A percentile compares a stretch with the other conserved stretches of the same genome.
phyloP scores from a whole-genome alignment of 2,797 vertebrate genomes.

The Notamacropus eugenii region DNA sequence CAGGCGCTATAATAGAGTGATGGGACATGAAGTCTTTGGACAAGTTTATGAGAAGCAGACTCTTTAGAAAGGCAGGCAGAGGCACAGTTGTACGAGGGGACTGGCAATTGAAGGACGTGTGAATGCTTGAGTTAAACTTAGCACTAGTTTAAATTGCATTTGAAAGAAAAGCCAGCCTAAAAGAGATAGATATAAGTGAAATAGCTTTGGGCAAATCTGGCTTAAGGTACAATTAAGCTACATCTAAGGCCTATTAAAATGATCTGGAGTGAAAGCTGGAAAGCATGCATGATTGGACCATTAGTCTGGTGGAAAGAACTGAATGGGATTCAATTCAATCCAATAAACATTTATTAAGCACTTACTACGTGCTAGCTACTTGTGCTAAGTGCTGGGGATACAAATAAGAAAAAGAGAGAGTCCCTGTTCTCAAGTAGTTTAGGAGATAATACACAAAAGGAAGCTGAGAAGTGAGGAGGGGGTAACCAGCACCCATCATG shows the following conservation, averaged over 20 bases:
- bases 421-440: background rate
- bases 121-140: background rate
- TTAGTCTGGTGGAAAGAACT: background rate
- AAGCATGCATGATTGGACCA: background rate
- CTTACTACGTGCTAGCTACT: too few species aligned
- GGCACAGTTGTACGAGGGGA: background rate
- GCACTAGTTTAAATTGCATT: background rate
- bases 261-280: background rate
- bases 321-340: background rate
- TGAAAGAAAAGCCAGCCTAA: constrained; percentile 2
- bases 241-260: background rate
- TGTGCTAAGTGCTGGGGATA: background rate
- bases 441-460: background rate
- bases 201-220: background rate
- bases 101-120: background rate
- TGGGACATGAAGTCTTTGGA: background rate
- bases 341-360: background rate
- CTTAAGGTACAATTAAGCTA: background rate
- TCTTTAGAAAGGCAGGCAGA: background rate
- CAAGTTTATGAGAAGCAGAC: background rate
- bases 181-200: background rate
- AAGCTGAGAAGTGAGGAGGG: background rate
- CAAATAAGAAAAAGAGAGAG: background rate
- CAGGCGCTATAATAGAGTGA: background rate
- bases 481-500: background rate